Evolutionary conservation across 2,888 invertebrate species (phyloP).

Genomic region (Trichopria drosophilae): DNA sequence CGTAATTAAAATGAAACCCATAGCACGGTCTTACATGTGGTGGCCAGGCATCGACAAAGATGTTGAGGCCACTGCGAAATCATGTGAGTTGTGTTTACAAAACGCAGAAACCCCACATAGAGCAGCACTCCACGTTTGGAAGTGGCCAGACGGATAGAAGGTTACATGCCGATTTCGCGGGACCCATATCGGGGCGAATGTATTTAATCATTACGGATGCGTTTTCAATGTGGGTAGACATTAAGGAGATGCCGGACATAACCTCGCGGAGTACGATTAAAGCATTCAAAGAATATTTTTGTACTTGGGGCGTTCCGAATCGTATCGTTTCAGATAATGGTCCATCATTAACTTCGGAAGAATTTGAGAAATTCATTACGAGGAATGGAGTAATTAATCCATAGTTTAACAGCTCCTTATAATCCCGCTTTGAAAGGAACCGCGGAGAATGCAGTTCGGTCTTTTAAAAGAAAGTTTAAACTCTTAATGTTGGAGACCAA

Average conservation of each 20-base stretch:
- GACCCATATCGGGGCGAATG: constrained; percentile 32
- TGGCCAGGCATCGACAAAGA: too few relatives aligned
- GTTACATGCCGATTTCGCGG: too few relatives aligned
- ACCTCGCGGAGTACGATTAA: constrained; percentile 26
- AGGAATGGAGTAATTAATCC: too few relatives aligned
- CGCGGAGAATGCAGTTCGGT: constrained; percentile 29
- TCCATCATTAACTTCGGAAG: too few relatives aligned
- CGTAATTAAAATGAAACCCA: too few relatives aligned
- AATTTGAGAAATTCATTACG: constrained; percentile 20
- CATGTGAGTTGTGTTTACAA: constrained; percentile 27
- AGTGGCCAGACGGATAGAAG: too few relatives aligned
- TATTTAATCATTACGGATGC: constrained; percentile 35
- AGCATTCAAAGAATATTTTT: constrained; percentile 28
- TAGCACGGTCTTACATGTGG: too few relatives aligned
- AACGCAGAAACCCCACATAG: constrained; percentile 29
- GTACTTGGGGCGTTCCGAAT: constrained; percentile 31
- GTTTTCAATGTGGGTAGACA: too few relatives aligned
- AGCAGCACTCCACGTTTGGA: constrained; percentile 28
- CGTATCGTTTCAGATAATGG: constrained; percentile 33
- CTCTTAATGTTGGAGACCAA: constrained; percentile 4
- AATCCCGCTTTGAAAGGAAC: too few relatives aligned
- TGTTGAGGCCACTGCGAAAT: too few relatives aligned
- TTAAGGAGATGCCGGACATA: too few relatives aligned
- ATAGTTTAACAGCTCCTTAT: too few relatives aligned
- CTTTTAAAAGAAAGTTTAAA: constrained; percentile 32